Conservation (phyloP, 2,888 invertebrate genomes). For the Drosophila paucipuncta region DNA sequence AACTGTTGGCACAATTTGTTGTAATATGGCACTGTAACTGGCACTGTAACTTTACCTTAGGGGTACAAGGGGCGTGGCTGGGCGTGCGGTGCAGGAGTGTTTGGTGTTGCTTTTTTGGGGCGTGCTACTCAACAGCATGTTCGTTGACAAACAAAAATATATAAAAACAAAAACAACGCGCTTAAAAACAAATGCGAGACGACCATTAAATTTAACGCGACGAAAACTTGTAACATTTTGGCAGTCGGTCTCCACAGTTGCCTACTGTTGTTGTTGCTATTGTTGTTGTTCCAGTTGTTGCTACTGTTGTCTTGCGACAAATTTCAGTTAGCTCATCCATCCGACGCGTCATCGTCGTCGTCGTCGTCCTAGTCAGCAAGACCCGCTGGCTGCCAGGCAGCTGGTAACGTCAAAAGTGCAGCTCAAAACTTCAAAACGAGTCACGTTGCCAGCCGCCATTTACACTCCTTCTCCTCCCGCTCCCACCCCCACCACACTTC, state of each 20-base stretch:
- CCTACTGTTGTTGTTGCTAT: constrained; percentile 15
- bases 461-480: not conserved
- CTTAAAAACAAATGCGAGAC: constrained; percentile 74
- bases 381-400: constrained; percentile 59
- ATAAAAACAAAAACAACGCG: constrained; percentile 27
- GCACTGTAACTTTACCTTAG: constrained; percentile 51
- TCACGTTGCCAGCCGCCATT: constrained; percentile 60
- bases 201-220: constrained; percentile 76
- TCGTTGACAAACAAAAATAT: not conserved
- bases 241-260: constrained; percentile 35
- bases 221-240: constrained; percentile 72
- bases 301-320: constrained; percentile 67
- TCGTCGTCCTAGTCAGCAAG: constrained; percentile 22
- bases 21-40: constrained; percentile 40
- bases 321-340: constrained; percentile 79
- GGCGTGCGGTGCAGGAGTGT: not conserved
- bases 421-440: constrained; percentile 81
- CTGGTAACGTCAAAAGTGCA: constrained; percentile 79
- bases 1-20: constrained; percentile 73
- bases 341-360: constrained; percentile 43
- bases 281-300: constrained; percentile 23
- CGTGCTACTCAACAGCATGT: not conserved
- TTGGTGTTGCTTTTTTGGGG: not conserved
- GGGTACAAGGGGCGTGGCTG: not conserved
- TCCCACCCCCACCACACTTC: no score